Base-by-base conservation (phyloP, 2,797 vertebrate species). In the Rhinoraja longicauda region DNA sequence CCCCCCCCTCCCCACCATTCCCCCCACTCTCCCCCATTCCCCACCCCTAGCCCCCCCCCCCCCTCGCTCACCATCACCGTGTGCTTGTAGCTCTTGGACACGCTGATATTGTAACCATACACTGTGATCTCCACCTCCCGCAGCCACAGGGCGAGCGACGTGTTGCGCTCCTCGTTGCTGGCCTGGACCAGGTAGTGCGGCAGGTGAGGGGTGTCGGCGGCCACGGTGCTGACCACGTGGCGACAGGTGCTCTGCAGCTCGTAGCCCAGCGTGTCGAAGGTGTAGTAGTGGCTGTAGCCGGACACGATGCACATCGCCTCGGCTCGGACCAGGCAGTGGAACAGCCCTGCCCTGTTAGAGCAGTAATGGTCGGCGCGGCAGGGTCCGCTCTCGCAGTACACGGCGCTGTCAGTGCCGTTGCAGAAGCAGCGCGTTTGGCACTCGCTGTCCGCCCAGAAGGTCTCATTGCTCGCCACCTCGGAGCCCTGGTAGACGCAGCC, bases 401-500 rank as follows among this genome's bases (percentile, higher is more conserved):
- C 97, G 0, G 96, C 97, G 96, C 99, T 99, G 97, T 99, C 98
- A 0, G 98, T 97, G 92, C 98, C 98, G 0, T 99, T 99, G 96
- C 99, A 99, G 95, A 97, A 98, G 96, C 99, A 99, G 94, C 98
- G 98, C 94, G 98, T 98, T 94, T 98, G 98, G 95, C 99, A 99
- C 94, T 99, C 97, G 93, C 98, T 96, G 94, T 99, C 98, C 0
- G 97, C 98, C 99, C 99, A 99, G 95, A 99, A 99, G 84, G 98
- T 98, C 95, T 98, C 98, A 93, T 99, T 99, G 86, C 98, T 98
- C 93, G 97, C 96, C 94, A 99, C 96, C 93, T 97, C 97, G 62
- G 96, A 97, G 0, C 98, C 98, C 78, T 97, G 97, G 8, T 97
- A 97, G 93, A 94, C 95, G 95, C 99, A 99, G 95, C 99, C 99